Evolutionary conservation across 2,797 vertebrate species (phyloP), one percentile per base, ranked within the genome.

Genomic region (Novumbra hubbsi): DNA sequence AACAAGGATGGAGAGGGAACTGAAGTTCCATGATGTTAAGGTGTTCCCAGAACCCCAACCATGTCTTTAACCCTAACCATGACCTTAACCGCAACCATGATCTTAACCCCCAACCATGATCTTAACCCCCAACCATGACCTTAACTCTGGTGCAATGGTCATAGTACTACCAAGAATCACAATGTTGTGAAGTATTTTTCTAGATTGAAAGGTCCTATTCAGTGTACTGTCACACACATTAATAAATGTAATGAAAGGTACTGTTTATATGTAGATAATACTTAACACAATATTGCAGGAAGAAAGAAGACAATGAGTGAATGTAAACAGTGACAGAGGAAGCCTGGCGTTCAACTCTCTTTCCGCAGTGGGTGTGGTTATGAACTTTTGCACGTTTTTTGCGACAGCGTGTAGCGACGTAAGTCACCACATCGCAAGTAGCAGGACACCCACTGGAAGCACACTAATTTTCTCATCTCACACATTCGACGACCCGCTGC

Each of bases 391-490:
- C 41, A 45, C 2, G 41, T 45, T 45, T 45, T 45, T 45, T 9
- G n/a, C n/a, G 11, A 14, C 41, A 45, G 41, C 11, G 5, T 11
- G 41, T 14, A 45, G 12, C 41, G 12, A 45, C 24, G 12, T 24
- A 19, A 48, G 70, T 27, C 50, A 64, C 50, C 45, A 84, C 70
- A 80, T 83, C 68, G 76, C 68, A 72, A 81, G 83, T 85, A 85
- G 80, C 77, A 87, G 83, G 84, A 85, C 81, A 83, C 79, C 76
- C 70, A 70, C 77, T 82, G 75, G 38, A 90, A 84, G 84, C 81
- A 81, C 76, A 79, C 84, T 91, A 75, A 88, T 89, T 90, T 89
- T 88, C 88, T 88, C 87, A 88, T 89, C 84, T 92, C 83, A 85
- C 86, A 90, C 85, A 82, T 81, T 85, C 87, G 74, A 83, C 79